Percentiles rank a stretch among this genome's conserved stretches.
Conservation (phyloP, 2,888 invertebrate species). For the Galerucella pusilla region DNA sequence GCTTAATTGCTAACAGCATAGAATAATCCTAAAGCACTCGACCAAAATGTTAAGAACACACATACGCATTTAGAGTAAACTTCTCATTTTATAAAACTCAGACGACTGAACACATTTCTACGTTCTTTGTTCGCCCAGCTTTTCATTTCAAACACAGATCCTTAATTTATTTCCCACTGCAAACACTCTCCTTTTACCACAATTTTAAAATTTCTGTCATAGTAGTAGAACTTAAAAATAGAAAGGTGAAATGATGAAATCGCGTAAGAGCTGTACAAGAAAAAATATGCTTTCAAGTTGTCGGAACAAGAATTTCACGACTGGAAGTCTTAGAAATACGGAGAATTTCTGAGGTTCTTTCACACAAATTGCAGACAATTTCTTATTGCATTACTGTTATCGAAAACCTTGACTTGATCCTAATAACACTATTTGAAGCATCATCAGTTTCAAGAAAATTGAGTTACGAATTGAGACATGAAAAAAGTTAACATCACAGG, state of each 20-base stretch:
- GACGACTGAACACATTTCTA: neutral
- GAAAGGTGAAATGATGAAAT: constrained; percentile 18
- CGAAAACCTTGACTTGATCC: neutral
- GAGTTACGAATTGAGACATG: too few species aligned
- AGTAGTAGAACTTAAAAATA: constrained; percentile 16
- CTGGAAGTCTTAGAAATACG: constrained; percentile 3
- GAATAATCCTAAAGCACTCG: neutral
- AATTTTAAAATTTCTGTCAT: constrained; percentile 11
- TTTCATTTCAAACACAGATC: constrained; percentile 3
- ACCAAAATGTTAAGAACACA: neutral
- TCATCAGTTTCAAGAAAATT: neutral
- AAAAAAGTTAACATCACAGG: too few species aligned
- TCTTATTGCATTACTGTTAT: neutral
- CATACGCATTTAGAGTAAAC: neutral
- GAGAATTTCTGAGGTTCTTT: constrained; percentile 1
- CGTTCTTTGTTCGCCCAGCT: neutral
- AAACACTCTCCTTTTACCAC: neutral
- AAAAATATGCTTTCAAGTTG: constrained; percentile 25
- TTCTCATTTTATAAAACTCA: neutral
- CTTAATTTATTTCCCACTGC: constrained; percentile 10
- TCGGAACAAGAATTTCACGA: constrained; percentile 20
- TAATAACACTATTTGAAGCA: neutral
- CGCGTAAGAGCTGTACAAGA: constrained; percentile 19
- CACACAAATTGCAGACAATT: neutral
- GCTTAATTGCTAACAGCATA: too few species aligned